Evolutionary conservation across 2,797 vertebrate species (phyloP).

Genomic region (Xyrichtys novacula): DNA sequence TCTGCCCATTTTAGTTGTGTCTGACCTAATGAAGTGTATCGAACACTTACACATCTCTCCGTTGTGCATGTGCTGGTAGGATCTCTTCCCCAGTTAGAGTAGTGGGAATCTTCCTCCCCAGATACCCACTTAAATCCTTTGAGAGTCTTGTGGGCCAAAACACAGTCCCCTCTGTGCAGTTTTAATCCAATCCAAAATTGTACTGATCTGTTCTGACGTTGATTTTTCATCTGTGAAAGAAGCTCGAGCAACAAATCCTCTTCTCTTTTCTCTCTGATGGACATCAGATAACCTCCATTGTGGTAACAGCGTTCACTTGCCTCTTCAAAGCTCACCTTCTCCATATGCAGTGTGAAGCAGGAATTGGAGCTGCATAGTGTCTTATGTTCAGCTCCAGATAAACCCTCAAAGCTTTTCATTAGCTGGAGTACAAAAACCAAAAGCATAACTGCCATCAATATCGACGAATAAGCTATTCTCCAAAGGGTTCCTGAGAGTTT

Average conservation of each 20-base stretch:
- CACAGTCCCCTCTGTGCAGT: conserved; percentile 63
- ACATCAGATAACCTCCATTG: conserved; percentile 81
- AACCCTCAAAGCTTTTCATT: conserved; percentile 21
- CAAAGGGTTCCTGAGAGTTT: conserved; percentile 28
- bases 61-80: conserved; percentile 76
- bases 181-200: conserved; percentile 82
- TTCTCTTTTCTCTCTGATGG: conserved; percentile 69
- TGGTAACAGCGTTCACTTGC: conserved; percentile 65
- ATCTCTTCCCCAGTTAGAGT: conserved; percentile 80
- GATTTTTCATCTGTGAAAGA: conserved; percentile 44
- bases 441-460: conserved; percentile 61
- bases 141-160: conserved; percentile 33
- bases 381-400: conserved; percentile 35
- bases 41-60: conserved; percentile 76
- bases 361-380: conserved; percentile 69
- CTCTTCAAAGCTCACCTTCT: conserved; percentile 46
- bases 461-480: conserved; percentile 7
- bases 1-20: conserved; percentile 71
- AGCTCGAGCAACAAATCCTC: conserved; percentile 58
- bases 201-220: background rate
- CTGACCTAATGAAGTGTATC: conserved; percentile 16
- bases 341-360: conserved; percentile 77
- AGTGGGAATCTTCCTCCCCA: conserved; percentile 59
- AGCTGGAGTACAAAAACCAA: conserved; percentile 68
- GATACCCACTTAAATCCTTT: conserved; percentile 81